Evolutionary conservation across 2,113 vertebrate genomes (phyloP), one percentile per base, ranked within the genome.

Genomic region (Corvus hawaiiensis): DNA sequence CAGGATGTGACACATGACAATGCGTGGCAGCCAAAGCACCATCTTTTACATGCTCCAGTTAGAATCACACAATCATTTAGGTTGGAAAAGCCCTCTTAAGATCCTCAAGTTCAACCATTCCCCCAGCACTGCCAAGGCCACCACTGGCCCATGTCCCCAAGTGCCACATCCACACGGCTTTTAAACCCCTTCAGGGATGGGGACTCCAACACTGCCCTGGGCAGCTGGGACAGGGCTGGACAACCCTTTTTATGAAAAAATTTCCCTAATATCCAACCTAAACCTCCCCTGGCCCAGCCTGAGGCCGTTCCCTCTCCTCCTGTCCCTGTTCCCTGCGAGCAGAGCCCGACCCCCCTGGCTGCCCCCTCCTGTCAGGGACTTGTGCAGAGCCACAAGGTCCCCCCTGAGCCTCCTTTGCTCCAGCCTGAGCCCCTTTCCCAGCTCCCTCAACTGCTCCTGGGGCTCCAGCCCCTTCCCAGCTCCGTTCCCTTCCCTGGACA

Each of bases 101-200:
- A 19, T 39, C n/a, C 18, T 24, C 1, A 7, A 35, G 32, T 87
- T 17, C 49, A 63, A 14, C 37, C 2, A 1, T 9, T 61, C 21
- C 8, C 14, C 19, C 22, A 67, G 4, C 19, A 23, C 12, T 33
- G 26, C 9, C 58, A 66, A n/a, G 12, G 2, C 14, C 14, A 41
- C 14, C 56, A 35, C 4, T 46, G 0, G 77, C 2, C 12, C 16
- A 7, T 1, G 0, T 51, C 46, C 30, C 16, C 46, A 17, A 3
- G 13, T 8, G 21, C 3, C 21, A 75, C 13, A 3, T 16, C 18
- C 28, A n/a, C 10, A 17, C 0, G 0, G 7, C 5, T 55, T 56
- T 32, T 54, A 49, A 66, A 54, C 1, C 27, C 13, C 19, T 54
- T 18, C 5, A 6, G 51, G 4, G 11, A 14, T 13, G 3, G 1